Conservation (phyloP, 2,797 vertebrate genomes). For the Silurus aristotelis region DNA sequence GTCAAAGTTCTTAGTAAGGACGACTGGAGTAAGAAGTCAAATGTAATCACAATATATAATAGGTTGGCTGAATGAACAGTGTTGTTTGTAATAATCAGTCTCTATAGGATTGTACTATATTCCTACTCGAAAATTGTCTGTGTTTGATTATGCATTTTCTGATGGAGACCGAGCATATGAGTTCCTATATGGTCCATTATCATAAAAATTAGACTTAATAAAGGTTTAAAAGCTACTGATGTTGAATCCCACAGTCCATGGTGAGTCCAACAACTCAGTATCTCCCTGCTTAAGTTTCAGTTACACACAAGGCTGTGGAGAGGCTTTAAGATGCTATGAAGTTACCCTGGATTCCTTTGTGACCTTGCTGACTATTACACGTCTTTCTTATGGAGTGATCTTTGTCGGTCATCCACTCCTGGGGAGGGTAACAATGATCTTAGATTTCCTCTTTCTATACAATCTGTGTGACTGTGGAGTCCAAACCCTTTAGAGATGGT, state of each 20-base stretch:
- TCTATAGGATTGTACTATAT: background rate
- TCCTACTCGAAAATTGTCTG: background rate
- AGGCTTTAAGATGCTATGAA: too few relatives aligned
- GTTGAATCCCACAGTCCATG: background rate
- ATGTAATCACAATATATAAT: background rate
- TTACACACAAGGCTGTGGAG: too few relatives aligned
- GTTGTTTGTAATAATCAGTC: background rate
- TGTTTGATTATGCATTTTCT: background rate
- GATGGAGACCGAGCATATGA: background rate
- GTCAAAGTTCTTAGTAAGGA: conserved; percentile 5
- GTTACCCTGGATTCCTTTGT: too few relatives aligned
- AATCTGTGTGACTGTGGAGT: too few relatives aligned
- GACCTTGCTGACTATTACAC: too few relatives aligned
- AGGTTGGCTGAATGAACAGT: background rate
- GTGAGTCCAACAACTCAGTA: background rate
- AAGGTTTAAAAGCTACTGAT: background rate
- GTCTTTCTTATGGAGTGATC: too few relatives aligned
- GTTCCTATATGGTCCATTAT: background rate
- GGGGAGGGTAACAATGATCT: too few relatives aligned
- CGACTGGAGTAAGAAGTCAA: background rate
- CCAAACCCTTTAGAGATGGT: too few relatives aligned
- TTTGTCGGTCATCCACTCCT: too few relatives aligned
- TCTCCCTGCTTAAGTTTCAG: too few relatives aligned
- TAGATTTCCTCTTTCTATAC: too few relatives aligned
- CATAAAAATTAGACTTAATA: background rate